Evolutionary conservation across 2,797 vertebrate species (phyloP).

Genomic region (Eulemur rubriventer): DNA sequence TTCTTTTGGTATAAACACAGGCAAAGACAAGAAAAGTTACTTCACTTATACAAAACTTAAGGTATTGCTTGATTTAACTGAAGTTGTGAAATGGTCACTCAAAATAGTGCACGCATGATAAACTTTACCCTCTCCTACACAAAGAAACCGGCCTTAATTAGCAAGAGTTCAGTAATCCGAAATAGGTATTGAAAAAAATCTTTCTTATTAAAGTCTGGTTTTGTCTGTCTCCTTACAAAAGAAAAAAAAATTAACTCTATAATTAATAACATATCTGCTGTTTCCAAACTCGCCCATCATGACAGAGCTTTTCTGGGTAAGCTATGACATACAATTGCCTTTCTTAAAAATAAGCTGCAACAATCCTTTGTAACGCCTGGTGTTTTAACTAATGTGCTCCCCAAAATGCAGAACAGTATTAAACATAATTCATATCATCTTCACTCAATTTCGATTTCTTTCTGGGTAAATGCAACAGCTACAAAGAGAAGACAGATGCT

Average conservation of each 20-base stretch:
- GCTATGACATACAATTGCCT: background rate
- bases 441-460: background rate
- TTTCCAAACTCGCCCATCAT: background rate
- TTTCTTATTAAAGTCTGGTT: background rate
- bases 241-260: background rate
- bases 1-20: background rate
- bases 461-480: background rate
- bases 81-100: background rate
- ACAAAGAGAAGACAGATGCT: background rate
- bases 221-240: background rate
- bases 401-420: background rate
- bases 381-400: background rate
- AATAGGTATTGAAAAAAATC: background rate
- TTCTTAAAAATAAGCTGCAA: background rate
- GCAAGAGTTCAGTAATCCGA: background rate
- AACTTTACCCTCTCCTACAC: background rate
- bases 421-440: background rate
- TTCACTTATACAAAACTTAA: background rate
- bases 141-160: background rate
- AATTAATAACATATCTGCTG: slow-evolving; percentile 7
- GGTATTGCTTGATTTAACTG: background rate
- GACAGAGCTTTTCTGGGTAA: background rate
- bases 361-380: background rate
- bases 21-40: background rate
- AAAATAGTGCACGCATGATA: background rate